Evolutionary conservation across 1,140 invertebrate species (phyloP).

Genomic region (Cotesia glomerata): DNA sequence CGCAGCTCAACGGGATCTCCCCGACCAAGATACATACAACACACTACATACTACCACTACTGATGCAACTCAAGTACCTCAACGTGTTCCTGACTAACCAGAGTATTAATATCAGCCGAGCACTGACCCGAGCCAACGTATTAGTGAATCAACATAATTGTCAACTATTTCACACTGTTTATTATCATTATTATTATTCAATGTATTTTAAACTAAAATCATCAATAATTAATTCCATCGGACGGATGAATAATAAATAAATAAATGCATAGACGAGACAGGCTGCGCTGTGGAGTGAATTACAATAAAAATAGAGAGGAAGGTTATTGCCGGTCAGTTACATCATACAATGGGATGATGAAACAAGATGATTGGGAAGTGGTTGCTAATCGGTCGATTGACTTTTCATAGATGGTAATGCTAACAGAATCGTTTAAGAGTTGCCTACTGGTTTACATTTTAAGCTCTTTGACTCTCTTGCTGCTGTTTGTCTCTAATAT

Average conservation of each 20-base stretch:
- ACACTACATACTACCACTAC: too few species aligned
- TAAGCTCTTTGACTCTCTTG: too few species aligned
- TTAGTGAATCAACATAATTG: constrained; percentile 21
- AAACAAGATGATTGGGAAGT: neutral
- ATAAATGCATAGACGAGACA: neutral
- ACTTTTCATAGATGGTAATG: constrained; percentile 6
- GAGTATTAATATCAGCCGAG: constrained; percentile 21
- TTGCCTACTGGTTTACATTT: too few species aligned
- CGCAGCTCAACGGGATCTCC: neutral
- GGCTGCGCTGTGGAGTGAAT: neutral
- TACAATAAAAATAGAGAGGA: neutral
- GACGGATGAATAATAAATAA: too few species aligned
- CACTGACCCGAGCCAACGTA: constrained; percentile 14
- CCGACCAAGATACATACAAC: neutral
- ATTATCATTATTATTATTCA: constrained; percentile 4
- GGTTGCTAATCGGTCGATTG: constrained; percentile 5
- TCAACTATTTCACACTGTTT: constrained; percentile 2
- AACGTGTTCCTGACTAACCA: neutral
- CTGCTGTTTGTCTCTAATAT: too few species aligned
- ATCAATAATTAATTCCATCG: too few species aligned
- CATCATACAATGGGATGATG: neutral
- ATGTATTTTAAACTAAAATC: neutral
- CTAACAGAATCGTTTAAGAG: neutral
- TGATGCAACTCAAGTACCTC: neutral
- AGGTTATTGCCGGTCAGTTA: constrained; percentile 2